These are phyloP conservation scores for Patiria miniata DNA, from an alignment of 35 echinoderm and acorn worm species.

Conservation along the genomic window DNA sequence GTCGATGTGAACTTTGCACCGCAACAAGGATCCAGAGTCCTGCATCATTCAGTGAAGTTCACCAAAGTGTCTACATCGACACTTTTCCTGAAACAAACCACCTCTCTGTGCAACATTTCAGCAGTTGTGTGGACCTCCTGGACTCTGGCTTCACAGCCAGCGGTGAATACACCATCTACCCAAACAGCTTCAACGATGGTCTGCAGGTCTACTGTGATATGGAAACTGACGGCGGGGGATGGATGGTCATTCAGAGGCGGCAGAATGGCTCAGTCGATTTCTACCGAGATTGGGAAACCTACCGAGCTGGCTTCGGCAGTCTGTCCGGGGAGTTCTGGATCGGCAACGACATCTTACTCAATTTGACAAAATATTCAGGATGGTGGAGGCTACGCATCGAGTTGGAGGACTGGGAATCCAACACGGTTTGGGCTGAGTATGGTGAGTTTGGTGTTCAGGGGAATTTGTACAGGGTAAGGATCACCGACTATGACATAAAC, in stretches of 20 bases:
- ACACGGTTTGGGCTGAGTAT: not conserved
- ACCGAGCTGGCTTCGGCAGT: constrained; percentile 5
- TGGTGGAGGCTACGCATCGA: not conserved
- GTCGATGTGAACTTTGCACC: not conserved
- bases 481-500: not conserved
- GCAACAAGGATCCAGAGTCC: not conserved
- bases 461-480: not conserved
- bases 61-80: not conserved
- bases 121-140: not conserved
- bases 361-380: not conserved
- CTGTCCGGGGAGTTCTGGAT: constrained; percentile 8
- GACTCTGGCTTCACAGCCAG: not conserved
- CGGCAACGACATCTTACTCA: constrained; percentile 20
- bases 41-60: not conserved
- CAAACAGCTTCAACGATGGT: not conserved
- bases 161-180: not conserved
- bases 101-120: not conserved
- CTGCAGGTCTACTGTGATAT: not conserved
- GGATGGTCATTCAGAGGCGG: constrained; percentile 9
- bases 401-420: not conserved
- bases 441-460: not conserved
- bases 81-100: not conserved
- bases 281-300: constrained; percentile 16
- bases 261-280: constrained; percentile 5
- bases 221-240: constrained; percentile 1